Evolutionary conservation across 2,113 vertebrate genomes (phyloP), one percentile per base, ranked within the genome.

Genomic region (Triplophysa siluroides): DNA sequence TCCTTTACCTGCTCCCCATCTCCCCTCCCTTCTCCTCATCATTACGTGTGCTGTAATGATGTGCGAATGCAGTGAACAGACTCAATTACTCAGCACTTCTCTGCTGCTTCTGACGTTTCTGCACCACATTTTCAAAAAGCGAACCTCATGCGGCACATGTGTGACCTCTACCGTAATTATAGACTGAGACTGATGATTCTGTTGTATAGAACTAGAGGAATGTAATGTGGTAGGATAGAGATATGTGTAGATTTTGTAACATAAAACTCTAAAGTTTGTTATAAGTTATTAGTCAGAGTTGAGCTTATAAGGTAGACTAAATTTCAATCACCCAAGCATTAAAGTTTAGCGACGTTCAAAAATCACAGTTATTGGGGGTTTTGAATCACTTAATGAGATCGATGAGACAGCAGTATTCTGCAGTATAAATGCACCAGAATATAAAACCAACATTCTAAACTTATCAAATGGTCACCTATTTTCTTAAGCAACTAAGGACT

Each of bases 61-160:
- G 85, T 81, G 68, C 11, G 76, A 71, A 77, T 77, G 67, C 70
- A 9, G 52, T 23, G 64, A 29, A 24, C 62, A 50, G 68, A 76
- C 54, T 76, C 65, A 78, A 81, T 80, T 81, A 84, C 83, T 87
- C 84, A 81, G 84, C 84, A 83, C 68, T 45, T 12, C 63, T 56
- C 65, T 63, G 13, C 50, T 38, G 14, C 47, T 78, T 7, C 4
- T 63, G 23, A 38, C 12, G 14, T 19, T 76, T 81, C 52, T 80
- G 78, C 58, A 64, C 62, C 26, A 52, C 76, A 24, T 79, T 64
- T 81, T 79, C 52, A 80, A 68, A 43, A 50, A 73, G 29, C 41
- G 33, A 64, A 38, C 24, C 26, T 63, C 29, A 70, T 45, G 41
- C 52, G 68, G 26, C 45, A 73, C 72, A 29, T 58, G 63, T 1